Evolutionary conservation across 1,140 invertebrate species (phyloP), one percentile per base, ranked within the genome.

Genomic region (Pseudomyrmex sp.): DNA sequence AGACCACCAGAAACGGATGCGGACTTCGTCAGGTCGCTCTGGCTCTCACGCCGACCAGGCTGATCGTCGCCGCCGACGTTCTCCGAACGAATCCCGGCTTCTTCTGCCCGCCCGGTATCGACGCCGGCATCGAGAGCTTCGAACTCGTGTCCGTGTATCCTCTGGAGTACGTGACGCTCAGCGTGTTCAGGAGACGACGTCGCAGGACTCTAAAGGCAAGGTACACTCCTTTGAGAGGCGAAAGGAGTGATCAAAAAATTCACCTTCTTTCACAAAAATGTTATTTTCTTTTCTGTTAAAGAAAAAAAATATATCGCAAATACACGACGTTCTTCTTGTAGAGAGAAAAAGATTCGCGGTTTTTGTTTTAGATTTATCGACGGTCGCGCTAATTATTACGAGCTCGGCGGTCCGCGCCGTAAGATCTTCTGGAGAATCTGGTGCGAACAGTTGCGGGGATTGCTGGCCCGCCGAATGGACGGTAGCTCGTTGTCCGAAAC

Each of bases 81-180:
- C 83, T 96, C 50, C 91, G 68, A 83, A 87, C 26, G 63, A 93
- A 70, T 66, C 91, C 85, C 84, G 61, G 68, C 46, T 93, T 92
- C 62, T 72, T 87, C 9, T 95, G 92, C 61, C 89, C 91, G 0
- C 89, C 88, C 20, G 91, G 88, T 9, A 72, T 95, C 4, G 95
- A 96, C 90, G 94, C 95, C 2, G 95, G 95, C 72, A 95, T 95
- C 61, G 95, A 95, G 90, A 95, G 91, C 10, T 95, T 96, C 68
- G 95, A 96, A 90, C 90, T 96, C 8, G 90, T 95, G n/a, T 95
- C 95, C 0, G 87, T 96, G 35, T 95, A 95, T 91, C 95, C 96
- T 9, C 86, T 96, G 15, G 94, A 96, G 58, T 95, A 92, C 26
- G 91, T 96, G 0, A 95, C 92, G 87, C 89, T 96, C 20, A 95